Percentiles rank a stretch among this genome's conserved stretches.
Evolutionary conservation across 2,797 vertebrate genomes (phyloP).

Genomic region (Triplophysa bombifrons): DNA sequence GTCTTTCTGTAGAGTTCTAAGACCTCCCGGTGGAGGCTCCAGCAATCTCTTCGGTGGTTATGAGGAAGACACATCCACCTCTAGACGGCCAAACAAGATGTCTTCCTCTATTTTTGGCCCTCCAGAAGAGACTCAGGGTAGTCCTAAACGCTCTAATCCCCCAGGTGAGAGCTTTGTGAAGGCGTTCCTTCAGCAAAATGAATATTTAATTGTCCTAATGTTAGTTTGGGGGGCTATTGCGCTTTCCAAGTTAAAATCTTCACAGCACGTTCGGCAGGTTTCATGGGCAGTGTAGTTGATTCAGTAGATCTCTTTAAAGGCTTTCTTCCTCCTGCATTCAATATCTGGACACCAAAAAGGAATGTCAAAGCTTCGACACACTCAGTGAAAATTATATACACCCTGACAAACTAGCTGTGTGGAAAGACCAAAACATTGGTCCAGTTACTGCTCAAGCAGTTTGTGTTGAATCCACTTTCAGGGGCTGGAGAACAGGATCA

Average conservation of each 20-base stretch:
- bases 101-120: slow-evolving; percentile 87
- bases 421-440: too few species aligned
- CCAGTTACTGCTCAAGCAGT: too few species aligned
- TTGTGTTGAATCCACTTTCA: too few species aligned
- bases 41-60: slow-evolving; percentile 85
- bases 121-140: slow-evolving; percentile 77
- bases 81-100: slow-evolving; percentile 84
- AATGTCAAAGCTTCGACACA: not conserved
- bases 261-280: slow-evolving; percentile 33
- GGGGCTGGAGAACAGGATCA: too few species aligned
- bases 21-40: slow-evolving; percentile 89
- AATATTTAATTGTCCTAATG: not conserved
- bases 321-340: not conserved
- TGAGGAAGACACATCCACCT: slow-evolving; percentile 77
- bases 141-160: slow-evolving; percentile 87
- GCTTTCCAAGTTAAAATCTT: slow-evolving; percentile 55
- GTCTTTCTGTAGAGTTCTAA: slow-evolving; percentile 78
- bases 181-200: slow-evolving; percentile 7
- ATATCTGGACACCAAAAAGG: too few species aligned
- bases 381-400: not conserved
- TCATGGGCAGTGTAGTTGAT: not conserved
- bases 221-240: not conserved
- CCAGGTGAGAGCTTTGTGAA: slow-evolving; percentile 79
- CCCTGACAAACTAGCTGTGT: not conserved
- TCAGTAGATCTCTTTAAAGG: not conserved